phyloP scores from a whole-genome alignment of 1,140 invertebrate genomes.

The Carposina sasakii region DNA sequence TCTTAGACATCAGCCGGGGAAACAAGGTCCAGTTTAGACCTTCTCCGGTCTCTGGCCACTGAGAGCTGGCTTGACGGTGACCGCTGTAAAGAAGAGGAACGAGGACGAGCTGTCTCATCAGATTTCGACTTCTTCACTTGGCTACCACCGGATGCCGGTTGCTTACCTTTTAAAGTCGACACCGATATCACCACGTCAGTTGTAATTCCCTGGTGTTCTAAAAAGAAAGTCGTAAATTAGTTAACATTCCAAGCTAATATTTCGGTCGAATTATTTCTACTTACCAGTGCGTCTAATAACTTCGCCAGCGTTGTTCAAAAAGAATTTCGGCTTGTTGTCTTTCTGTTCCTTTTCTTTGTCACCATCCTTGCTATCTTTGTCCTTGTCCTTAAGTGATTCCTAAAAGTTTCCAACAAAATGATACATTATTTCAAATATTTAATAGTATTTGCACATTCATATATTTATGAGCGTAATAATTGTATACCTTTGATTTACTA shows the following conservation, averaged over 20 bases:
- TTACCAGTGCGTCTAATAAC: slow-evolving; percentile 62
- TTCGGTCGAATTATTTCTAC: too few relatives aligned
- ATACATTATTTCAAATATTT: too few relatives aligned
- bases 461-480: neutral
- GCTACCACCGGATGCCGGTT: slow-evolving; percentile 60
- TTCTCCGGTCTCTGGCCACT: slow-evolving; percentile 40
- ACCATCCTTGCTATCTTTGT: too few relatives aligned
- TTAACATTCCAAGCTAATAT: too few relatives aligned
- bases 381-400: slow-evolving; percentile 66
- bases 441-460: too few relatives aligned
- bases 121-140: slow-evolving; percentile 69
- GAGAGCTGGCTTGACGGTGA: slow-evolving; percentile 61
- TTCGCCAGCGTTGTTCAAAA: slow-evolving; percentile 63
- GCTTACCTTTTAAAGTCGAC: slow-evolving; percentile 65
- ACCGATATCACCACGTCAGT: slow-evolving; percentile 60
- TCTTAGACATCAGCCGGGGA: slow-evolving; percentile 54
- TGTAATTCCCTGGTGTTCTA: slow-evolving; percentile 55
- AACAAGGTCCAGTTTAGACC: slow-evolving; percentile 50
- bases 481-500: slow-evolving; percentile 61
- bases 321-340: slow-evolving; percentile 59
- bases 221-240: neutral
- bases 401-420: too few relatives aligned
- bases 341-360: too few relatives aligned
- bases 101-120: slow-evolving; percentile 49
- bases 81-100: slow-evolving; percentile 56